Evolutionary conservation across 2,888 invertebrate genomes (phyloP).

Genomic region (Platycnemis pennipes): DNA sequence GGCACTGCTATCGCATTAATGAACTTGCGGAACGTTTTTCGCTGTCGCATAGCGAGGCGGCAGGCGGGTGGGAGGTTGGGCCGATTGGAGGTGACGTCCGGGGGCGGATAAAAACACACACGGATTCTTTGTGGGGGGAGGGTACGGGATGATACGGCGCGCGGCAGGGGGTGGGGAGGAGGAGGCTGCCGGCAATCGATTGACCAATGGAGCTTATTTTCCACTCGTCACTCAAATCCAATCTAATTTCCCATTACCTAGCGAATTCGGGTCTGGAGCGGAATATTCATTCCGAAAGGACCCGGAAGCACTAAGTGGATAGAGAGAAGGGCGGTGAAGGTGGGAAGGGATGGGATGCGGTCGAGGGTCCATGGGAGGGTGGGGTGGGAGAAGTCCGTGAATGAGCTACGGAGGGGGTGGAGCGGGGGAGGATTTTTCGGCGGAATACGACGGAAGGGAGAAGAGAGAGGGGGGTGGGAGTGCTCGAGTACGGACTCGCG

Average conservation of each 20-base stretch:
- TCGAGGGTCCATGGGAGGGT: background rate
- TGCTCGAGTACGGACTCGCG: too few relatives aligned
- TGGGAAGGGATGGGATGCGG: background rate
- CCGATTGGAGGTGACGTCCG: too few relatives aligned
- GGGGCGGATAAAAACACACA: background rate
- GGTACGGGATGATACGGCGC: background rate
- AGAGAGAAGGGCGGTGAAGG: background rate
- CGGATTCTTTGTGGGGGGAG: background rate
- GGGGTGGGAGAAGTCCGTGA: too few relatives aligned
- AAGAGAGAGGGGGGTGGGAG: background rate
- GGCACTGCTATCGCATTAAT: background rate
- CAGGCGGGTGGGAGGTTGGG: background rate
- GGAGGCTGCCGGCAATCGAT: background rate
- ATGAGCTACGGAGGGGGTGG: too few relatives aligned
- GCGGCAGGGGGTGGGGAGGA: background rate
- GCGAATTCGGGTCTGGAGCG: slow-evolving; percentile 11
- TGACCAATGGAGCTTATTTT: slow-evolving; percentile 39
- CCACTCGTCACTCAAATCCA: slow-evolving; percentile 36
- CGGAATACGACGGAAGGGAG: background rate
- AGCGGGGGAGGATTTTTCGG: too few relatives aligned
- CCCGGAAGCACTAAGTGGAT: slow-evolving; percentile 16
- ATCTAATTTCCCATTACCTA: slow-evolving; percentile 36
- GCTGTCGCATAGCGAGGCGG: background rate
- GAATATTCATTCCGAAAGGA: slow-evolving; percentile 35
- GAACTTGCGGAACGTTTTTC: background rate